Conservation (phyloP, 2,888 invertebrate species). For the Aleiodes leptofemur region DNA sequence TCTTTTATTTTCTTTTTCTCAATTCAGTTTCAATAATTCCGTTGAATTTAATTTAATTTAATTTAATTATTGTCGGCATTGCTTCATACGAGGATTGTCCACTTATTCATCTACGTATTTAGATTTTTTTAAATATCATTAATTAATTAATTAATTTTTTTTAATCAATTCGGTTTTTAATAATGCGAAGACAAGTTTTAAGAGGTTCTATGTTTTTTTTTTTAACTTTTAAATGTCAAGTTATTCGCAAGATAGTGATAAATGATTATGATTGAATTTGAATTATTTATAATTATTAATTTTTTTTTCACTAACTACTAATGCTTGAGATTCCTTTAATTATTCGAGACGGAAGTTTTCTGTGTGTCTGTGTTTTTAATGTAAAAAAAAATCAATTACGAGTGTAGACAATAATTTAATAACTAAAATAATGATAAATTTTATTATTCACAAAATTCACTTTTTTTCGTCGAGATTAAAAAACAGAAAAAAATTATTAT, state of each 20-base stretch:
- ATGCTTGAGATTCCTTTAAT: background rate
- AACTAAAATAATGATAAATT: too few species aligned
- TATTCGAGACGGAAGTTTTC: slow-evolving; percentile 5
- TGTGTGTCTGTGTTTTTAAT: background rate
- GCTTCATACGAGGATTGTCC: slow-evolving; percentile 71
- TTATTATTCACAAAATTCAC: too few species aligned
- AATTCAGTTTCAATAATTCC: slow-evolving; percentile 57
- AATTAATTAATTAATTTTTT: background rate
- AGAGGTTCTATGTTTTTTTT: slow-evolving; percentile 31
- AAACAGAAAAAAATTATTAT: background rate
- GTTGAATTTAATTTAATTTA: slow-evolving; percentile 47
- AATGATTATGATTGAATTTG: background rate
- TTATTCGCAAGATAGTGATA: background rate
- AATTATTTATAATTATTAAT: too few species aligned
- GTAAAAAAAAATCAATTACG: background rate
- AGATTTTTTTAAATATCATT: slow-evolving; percentile 36
- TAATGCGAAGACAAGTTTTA: slow-evolving; percentile 24
- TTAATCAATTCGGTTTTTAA: slow-evolving; percentile 14
- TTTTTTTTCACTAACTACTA: too few species aligned
- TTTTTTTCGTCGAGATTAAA: too few species aligned
- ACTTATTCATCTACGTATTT: slow-evolving; percentile 45
- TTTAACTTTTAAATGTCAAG: background rate
- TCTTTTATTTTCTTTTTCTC: slow-evolving; percentile 50
- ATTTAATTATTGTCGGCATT: slow-evolving; percentile 72
- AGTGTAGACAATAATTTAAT: too few species aligned